These are phyloP conservation scores for Gymnopithys bicolor DNA, from an alignment of 2,797 vertebrate species.

Conservation along the genomic window DNA sequence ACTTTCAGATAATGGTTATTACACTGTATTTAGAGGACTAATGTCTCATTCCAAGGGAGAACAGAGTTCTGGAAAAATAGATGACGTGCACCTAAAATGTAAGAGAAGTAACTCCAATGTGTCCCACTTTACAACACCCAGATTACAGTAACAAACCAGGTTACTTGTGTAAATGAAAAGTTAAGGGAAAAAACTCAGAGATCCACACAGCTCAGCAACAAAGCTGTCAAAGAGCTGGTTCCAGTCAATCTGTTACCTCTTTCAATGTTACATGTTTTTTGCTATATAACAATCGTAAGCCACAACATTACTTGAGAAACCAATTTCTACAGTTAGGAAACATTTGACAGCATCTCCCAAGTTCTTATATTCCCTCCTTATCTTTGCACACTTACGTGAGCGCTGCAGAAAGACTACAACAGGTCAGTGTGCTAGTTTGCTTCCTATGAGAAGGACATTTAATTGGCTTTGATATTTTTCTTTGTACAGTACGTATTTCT, in stretches of 20 bases:
- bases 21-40: neutral
- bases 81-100: constrained; percentile 19
- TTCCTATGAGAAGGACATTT: constrained; percentile 71
- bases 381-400: constrained; percentile 14
- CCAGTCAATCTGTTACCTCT: constrained; percentile 28
- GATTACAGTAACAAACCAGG: neutral
- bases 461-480: constrained; percentile 39
- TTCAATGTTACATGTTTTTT: constrained; percentile 36
- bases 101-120: constrained; percentile 20
- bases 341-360: neutral
- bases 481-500: neutral
- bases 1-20: constrained; percentile 28
- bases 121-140: constrained; percentile 10
- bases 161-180: constrained; percentile 16
- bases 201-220: constrained; percentile 25
- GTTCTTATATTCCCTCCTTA: constrained; percentile 16
- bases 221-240: constrained; percentile 12
- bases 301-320: constrained; percentile 13
- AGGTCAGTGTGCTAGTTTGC: constrained; percentile 57
- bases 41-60: constrained; percentile 34
- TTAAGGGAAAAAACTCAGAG: constrained; percentile 37
- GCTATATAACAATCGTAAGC: neutral
- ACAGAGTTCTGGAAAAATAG: constrained; percentile 37
- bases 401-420: constrained; percentile 47
- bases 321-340: constrained; percentile 47